Evolutionary conservation across 92 coral and sea anemone genomes (phyloP).

Genomic region (Porites rus): DNA sequence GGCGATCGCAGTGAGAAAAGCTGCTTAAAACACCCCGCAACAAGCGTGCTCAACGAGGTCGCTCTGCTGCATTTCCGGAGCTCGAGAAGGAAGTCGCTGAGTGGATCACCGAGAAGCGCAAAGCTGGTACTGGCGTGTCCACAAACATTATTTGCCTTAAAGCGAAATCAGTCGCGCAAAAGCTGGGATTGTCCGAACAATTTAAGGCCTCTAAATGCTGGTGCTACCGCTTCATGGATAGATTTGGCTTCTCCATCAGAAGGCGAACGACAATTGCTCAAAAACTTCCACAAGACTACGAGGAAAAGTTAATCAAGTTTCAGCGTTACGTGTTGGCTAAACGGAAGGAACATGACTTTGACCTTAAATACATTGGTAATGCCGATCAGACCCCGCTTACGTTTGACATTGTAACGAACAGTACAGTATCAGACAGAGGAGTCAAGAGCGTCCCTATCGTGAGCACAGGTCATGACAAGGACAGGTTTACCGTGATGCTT

Average conservation of each 20-base stretch:
- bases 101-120: no score
- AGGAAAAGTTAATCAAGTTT: constrained; percentile 35
- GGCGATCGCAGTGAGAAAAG: no score
- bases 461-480: constrained; percentile 66
- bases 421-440: constrained; percentile 44
- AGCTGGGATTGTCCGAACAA: constrained; percentile 25
- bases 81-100: no score
- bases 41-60: no score
- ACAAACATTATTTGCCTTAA: constrained; percentile 27
- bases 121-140: constrained; percentile 41
- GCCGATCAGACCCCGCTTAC: constrained; percentile 62
- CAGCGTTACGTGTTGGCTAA: constrained; percentile 38
- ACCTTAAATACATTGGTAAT: constrained; percentile 38
- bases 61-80: no score
- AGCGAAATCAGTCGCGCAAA: constrained; percentile 37
- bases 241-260: constrained; percentile 45
- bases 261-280: constrained; percentile 39
- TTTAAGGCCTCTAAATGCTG: constrained; percentile 32
- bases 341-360: constrained; percentile 46
- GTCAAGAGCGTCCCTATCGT: constrained; percentile 36
- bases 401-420: constrained; percentile 45
- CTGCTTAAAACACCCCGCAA: no score
- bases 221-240: constrained; percentile 36
- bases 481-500: constrained; percentile 48
- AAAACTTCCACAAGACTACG: constrained; percentile 38